Base-by-base conservation (phyloP, 2,113 vertebrate species). In the Galemys pyrenaicus region DNA sequence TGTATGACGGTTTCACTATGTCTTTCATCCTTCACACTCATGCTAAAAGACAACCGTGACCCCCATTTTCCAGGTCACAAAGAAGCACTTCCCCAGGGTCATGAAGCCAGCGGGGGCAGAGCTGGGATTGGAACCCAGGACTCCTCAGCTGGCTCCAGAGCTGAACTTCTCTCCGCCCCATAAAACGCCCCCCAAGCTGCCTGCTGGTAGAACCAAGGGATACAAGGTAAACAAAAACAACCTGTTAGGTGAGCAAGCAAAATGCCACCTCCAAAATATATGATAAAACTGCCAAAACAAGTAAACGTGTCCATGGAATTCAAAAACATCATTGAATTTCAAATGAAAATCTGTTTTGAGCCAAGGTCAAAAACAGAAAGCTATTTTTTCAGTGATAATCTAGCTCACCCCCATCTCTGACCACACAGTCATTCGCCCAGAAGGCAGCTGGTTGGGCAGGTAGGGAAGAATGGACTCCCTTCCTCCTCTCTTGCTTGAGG, bases 1-100 rank as follows among this genome's bases (percentile, higher is more conserved):
- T 20, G 30, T 64, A 56, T 0, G 10, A 35, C 30, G 4, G 64
- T 67, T 24, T 19, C n/a, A 15, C 24, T 19, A 17, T 0, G 0
- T 6, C 11, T 20, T 28, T 30, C 8, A 15, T 11, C 16, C 60
- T n/a, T 62, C 11, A 28, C 5, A 28, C 9, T 32, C 26, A 49
- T 28, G 28, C 37, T 56, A 64, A 12, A 37, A 22, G 37, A 54
- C 9, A 71, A 37, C 6, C 1, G 2, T 3, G 11, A 70, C 26
- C 46, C 80, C 41, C 19, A 5, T 60, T 67, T 73, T 17, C 75
- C 24, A 86, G 54, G 51, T 7, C 22, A 8, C 11, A 56, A 24
- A 74, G 37, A 26, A 70, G 17, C 1, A 24, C 12, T 39, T 89
- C 35, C 7, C 28, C n/a, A 5, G 67, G 6, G 51, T 37, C 41